A percentile compares a stretch with the other conserved stretches of the same genome.
phyloP scores from a whole-genome alignment of 2,797 vertebrate species.

The Scomberomorus guttatus region DNA sequence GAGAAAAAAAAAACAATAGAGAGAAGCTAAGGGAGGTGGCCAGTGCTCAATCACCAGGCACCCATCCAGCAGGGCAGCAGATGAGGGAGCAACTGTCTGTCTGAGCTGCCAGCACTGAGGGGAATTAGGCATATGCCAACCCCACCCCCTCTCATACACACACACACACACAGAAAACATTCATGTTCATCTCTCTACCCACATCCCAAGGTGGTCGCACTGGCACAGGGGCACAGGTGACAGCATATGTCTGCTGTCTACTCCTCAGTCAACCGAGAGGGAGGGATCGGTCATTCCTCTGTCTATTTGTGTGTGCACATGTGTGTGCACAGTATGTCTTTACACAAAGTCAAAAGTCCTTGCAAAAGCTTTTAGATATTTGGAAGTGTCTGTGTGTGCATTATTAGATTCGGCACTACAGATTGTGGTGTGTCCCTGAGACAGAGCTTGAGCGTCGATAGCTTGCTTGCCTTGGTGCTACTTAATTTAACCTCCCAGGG shows the following conservation, averaged over 20 bases:
- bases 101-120: constrained; percentile 69
- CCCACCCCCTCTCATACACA: constrained; percentile 34
- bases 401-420: constrained; percentile 25
- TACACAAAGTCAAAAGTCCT: constrained; percentile 23
- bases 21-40: constrained; percentile 54
- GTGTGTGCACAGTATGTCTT: constrained; percentile 1
- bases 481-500: constrained; percentile 41
- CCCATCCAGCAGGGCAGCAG: constrained; percentile 80
- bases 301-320: constrained; percentile 2
- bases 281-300: constrained; percentile 14
- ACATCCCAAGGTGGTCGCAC: constrained; percentile 35
- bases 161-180: constrained; percentile 22
- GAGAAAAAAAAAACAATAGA: constrained; percentile 1
- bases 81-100: constrained; percentile 81
- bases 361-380: constrained; percentile 25
- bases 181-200: constrained; percentile 26
- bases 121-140: constrained; percentile 71
- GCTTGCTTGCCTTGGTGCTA: constrained; percentile 26
- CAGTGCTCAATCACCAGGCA: constrained; percentile 69
- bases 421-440: constrained; percentile 44
- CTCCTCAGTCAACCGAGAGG: constrained; percentile 32
- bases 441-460: constrained; percentile 53
- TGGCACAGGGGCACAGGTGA: constrained; percentile 73
- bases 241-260: constrained; percentile 71
- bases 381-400: background rate